phyloP scores from a whole-genome alignment of 2,797 vertebrate genomes.

The Propithecus perrieri region DNA sequence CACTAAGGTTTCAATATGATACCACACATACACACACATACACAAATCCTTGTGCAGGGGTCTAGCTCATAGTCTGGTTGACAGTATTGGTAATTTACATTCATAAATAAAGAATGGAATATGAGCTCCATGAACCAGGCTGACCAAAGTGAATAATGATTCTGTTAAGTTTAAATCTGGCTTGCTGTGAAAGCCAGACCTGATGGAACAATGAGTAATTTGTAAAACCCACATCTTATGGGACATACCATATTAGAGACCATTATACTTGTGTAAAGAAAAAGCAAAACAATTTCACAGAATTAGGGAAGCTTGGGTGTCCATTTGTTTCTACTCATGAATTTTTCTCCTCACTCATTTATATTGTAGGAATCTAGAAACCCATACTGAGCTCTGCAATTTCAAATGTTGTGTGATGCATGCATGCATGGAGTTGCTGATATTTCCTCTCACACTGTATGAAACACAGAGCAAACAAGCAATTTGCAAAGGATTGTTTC shows the following conservation, averaged over 20 bases:
- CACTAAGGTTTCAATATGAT: not conserved
- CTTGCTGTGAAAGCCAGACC: not conserved
- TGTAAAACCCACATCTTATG: not conserved
- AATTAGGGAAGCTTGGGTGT: slow-evolving; percentile 16
- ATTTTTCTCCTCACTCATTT: slow-evolving; percentile 40
- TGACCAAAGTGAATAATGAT: slow-evolving; percentile 5
- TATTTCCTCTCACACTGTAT: not conserved
- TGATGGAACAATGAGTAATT: not conserved
- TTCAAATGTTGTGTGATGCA: not conserved
- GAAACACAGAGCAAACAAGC: not conserved
- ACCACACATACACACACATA: not conserved
- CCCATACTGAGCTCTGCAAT: not conserved
- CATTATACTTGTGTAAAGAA: slow-evolving; percentile 28
- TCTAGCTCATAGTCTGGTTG: not conserved
- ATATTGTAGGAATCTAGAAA: slow-evolving; percentile 3
- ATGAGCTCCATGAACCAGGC: not conserved
- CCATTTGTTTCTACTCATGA: slow-evolving; percentile 6
- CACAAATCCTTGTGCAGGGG: not conserved
- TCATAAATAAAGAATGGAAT: slow-evolving; percentile 16
- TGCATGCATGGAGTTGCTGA: not conserved
- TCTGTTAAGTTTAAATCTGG: slow-evolving; percentile 19
- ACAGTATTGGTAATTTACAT: slow-evolving; percentile 18
- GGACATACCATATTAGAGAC: not conserved
- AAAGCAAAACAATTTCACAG: not conserved
- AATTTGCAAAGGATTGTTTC: slow-evolving; percentile 31